A percentile compares a stretch with the other conserved stretches of the same genome.
These are phyloP conservation scores for Lepidotrigona ventralis DNA, from an alignment of 1,140 invertebrate genomes.

Conservation along the genomic window DNA sequence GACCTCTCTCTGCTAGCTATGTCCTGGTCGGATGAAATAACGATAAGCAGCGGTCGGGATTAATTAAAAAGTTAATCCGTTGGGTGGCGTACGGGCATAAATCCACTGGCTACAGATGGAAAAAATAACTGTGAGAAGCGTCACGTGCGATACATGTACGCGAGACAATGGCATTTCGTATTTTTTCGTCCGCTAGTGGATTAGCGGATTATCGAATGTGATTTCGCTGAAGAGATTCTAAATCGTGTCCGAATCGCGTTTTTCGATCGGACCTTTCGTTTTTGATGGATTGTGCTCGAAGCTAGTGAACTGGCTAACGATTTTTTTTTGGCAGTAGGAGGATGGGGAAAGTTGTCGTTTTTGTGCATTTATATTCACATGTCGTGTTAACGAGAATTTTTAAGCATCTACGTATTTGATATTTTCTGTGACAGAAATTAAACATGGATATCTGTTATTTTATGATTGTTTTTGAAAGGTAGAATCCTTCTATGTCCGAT, in stretches of 20 bases:
- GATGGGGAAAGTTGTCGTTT: not conserved
- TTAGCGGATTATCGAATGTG: not conserved
- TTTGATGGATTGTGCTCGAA: not conserved
- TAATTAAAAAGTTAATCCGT: constrained; percentile 45
- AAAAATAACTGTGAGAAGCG: constrained; percentile 12
- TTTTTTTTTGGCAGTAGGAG: not conserved
- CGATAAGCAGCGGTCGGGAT: constrained; percentile 27
- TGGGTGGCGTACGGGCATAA: not conserved
- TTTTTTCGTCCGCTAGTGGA: not conserved
- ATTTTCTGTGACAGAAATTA: not conserved
- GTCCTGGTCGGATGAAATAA: constrained; percentile 15
- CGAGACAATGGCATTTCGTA: not conserved
- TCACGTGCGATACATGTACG: not conserved
- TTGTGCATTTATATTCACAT: not conserved
- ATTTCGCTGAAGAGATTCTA: not conserved
- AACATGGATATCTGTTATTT: not conserved
- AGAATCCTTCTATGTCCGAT: not conserved
- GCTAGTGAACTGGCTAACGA: not conserved
- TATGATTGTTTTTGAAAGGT: not conserved
- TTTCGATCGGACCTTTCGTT: not conserved
- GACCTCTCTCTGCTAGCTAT: not conserved
- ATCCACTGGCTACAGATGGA: not conserved
- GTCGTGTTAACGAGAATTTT: too few species aligned
- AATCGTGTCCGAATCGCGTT: not conserved
- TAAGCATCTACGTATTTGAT: not conserved